phyloP scores from a whole-genome alignment of 2,113 vertebrate species.

The Marmota flaviventris region DNA sequence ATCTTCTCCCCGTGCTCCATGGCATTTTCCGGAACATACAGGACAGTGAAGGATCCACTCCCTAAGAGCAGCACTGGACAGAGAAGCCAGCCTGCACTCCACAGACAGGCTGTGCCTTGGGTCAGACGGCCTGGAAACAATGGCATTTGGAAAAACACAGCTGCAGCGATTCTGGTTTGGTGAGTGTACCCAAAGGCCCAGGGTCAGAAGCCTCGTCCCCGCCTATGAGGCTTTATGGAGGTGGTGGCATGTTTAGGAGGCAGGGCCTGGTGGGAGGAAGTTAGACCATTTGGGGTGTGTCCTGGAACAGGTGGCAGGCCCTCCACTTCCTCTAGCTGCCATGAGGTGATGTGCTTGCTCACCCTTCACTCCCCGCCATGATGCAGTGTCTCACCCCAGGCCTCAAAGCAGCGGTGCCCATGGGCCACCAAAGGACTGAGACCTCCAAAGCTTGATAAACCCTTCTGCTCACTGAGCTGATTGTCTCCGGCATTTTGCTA shows the following conservation, averaged over 20 bases:
- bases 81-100: neutral
- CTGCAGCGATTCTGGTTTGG: too few species aligned
- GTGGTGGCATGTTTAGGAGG: neutral
- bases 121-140: neutral
- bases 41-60: neutral
- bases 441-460: neutral
- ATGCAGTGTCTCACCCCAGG: neutral
- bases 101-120: fast-evolving
- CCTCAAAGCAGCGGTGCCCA: neutral
- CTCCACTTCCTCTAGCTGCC: neutral
- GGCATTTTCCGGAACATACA: neutral
- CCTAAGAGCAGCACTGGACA: neutral
- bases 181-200: too few species aligned
- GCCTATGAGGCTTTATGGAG: too few species aligned
- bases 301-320: neutral
- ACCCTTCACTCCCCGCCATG: too few species aligned
- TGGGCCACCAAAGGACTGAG: neutral
- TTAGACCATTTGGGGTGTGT: neutral
- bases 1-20: too few species aligned
- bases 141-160: fast-evolving
- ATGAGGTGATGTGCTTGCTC: neutral
- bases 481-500: too few species aligned
- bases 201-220: too few species aligned
- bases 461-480: neutral
- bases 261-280: neutral